Percentiles rank a stretch among this genome's conserved stretches.
phyloP scores from a whole-genome alignment of 1,140 invertebrate genomes.

The Tetranychus urticae region DNA sequence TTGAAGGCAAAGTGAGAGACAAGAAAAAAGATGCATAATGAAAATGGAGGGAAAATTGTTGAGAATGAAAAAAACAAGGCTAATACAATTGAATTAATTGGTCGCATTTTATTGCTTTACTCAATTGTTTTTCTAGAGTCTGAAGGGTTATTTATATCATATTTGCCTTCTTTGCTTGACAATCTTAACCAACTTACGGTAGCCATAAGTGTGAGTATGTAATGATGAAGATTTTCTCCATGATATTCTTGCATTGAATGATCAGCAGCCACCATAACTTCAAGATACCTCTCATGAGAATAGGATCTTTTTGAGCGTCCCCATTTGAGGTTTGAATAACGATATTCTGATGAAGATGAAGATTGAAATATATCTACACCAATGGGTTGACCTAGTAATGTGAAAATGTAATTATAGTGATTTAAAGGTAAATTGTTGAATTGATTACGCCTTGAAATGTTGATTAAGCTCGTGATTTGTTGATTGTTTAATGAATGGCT shows the following conservation, averaged over 20 bases:
- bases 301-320: slow-evolving; percentile 11
- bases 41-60: background rate
- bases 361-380: no score
- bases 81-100: background rate
- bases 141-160: background rate
- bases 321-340: no score
- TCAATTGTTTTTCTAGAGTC: background rate
- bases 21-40: background rate
- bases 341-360: no score
- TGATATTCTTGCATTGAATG: slow-evolving; percentile 49
- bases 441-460: no score
- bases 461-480: no score
- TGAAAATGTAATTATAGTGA: no score
- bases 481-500: no score
- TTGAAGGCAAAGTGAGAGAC: slow-evolving; percentile 16
- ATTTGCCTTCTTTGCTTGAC: background rate
- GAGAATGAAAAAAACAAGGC: background rate
- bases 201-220: slow-evolving; percentile 53
- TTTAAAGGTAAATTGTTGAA: no score
- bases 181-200: slow-evolving; percentile 30
- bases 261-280: slow-evolving; percentile 55
- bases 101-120: background rate
- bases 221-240: slow-evolving; percentile 31
- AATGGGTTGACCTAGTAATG: no score
- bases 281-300: slow-evolving; percentile 41